These are phyloP conservation scores for Cryptus viduatorius DNA, from an alignment of 2,888 invertebrate genomes.

Conservation along the genomic window DNA sequence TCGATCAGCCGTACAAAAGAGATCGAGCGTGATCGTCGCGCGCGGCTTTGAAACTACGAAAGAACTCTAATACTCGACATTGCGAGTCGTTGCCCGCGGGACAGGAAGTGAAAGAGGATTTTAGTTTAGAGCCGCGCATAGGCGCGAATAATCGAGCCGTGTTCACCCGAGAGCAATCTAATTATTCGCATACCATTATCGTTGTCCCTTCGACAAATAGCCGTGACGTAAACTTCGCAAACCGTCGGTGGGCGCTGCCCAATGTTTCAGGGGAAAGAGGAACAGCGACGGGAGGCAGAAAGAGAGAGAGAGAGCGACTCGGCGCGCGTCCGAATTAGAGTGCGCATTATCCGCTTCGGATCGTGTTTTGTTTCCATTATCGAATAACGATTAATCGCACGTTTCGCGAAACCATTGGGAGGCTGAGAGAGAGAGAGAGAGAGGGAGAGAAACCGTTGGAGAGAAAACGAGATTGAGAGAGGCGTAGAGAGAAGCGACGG, in stretches of 20 bases:
- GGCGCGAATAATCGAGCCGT: constrained; percentile 8
- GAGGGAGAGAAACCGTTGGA: constrained; percentile 13
- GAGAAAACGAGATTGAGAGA: constrained; percentile 35
- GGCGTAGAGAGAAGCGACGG: constrained; percentile 29
- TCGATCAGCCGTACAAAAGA: constrained; percentile 41
- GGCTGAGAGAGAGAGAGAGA: constrained; percentile 1
- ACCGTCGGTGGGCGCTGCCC: not conserved
- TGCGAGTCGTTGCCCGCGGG: not conserved
- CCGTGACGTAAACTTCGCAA: constrained; percentile 73
- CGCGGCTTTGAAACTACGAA: constrained; percentile 36
- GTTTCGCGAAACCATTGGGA: constrained; percentile 65
- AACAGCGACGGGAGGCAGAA: too few relatives aligned
- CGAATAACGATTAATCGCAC: constrained; percentile 78
- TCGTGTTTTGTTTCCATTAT: constrained; percentile 78
- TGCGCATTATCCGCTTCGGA: constrained; percentile 73
- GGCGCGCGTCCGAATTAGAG: constrained; percentile 70
- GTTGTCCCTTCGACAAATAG: constrained; percentile 73
- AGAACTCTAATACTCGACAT: constrained; percentile 1
- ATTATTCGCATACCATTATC: constrained; percentile 77
- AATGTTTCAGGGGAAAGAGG: not conserved
- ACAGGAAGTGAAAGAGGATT: constrained; percentile 10
- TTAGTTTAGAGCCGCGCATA: constrained; percentile 20
- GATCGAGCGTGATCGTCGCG: constrained; percentile 46
- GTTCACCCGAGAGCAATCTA: constrained; percentile 68
- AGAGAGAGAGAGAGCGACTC: constrained; percentile 1